Conservation (phyloP, 2,797 vertebrate species). For the Lacerta bilineata region DNA sequence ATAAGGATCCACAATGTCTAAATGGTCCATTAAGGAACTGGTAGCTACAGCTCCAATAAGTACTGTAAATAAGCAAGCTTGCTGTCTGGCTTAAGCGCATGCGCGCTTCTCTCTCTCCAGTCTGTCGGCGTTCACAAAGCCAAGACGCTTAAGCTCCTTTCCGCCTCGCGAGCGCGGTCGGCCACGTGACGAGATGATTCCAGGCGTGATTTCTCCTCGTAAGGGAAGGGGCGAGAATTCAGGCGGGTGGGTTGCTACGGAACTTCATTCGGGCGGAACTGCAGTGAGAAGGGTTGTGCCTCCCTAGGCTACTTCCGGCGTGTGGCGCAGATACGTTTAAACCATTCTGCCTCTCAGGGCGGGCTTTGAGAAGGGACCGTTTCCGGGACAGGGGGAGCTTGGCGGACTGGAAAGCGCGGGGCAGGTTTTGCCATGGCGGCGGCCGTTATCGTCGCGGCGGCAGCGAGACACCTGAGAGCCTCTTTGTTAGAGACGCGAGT, state of each 20-base stretch:
- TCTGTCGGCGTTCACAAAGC: background rate
- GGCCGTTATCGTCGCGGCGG: background rate
- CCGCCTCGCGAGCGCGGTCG: too few species aligned
- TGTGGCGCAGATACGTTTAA: background rate
- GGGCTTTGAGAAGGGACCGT: background rate
- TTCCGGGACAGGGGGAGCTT: background rate
- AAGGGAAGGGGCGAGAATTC: too few species aligned
- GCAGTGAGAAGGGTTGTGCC: background rate
- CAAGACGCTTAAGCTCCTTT: background rate
- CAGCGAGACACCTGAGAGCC: background rate
- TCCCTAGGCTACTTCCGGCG: background rate
- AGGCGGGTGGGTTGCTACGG: background rate
- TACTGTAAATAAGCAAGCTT: background rate
- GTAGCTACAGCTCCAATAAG: too few species aligned
- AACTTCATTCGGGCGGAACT: background rate
- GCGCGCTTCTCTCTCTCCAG: background rate
- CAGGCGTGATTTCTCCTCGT: background rate
- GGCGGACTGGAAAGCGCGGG: background rate
- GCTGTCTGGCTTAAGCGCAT: background rate
- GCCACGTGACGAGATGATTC: background rate
- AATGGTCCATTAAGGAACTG: too few species aligned
- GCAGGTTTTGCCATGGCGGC: background rate
- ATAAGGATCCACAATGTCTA: too few species aligned
- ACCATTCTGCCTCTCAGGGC: background rate
- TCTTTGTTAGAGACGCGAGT: background rate